Base-by-base conservation (phyloP, 2,113 vertebrate genomes). In the Isichthys henryi region DNA sequence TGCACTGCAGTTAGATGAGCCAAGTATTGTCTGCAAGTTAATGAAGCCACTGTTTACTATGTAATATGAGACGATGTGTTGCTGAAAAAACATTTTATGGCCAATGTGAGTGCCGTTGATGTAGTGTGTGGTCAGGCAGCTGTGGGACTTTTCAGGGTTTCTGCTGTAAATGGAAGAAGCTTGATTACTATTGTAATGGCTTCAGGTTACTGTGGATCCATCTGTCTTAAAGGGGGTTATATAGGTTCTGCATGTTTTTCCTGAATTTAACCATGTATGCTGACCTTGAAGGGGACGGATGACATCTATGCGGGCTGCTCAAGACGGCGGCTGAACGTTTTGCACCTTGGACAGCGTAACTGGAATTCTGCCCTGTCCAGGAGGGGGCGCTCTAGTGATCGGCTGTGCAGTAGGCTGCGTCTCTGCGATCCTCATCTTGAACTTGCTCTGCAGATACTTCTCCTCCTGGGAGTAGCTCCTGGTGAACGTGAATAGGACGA, bases 331-430 rank as follows among this genome's bases (percentile, higher is more conserved):
- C 62, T 98, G 97, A 89, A 98, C 95, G 62, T 96, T 98, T 86
- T 98, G 96, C 92, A 97, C 97, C 94, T 95, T 96, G 21, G 97
- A 97, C 94, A 97, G 92, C 90, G 96, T 97, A 90, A 97, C 95
- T 0, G 97, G 97, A 70, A 97, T 95, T 92, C 96, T 97, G 21
- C 95, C 95, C 87, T 97, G 95, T 86, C 96, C 96, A 0, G 93
- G 94, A 66, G 95, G 95, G 2, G 97, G 97, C 3, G 97, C 94
- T 94, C 97, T 97, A 49, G 96, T 97, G 83, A 98, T 90, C 11
- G 97, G 97, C 83, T 95, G 95, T 13, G 91, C 58, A 0, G 95
- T 95, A 83, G 92, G 92, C 91, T 96, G 96, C 80, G 94, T 90
- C 91, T 96, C 95, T 50, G 95, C 96, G 39, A 97, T 96, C 90